Conservation (phyloP, 2,113 vertebrate genomes). For the Perca schrenkii region DNA sequence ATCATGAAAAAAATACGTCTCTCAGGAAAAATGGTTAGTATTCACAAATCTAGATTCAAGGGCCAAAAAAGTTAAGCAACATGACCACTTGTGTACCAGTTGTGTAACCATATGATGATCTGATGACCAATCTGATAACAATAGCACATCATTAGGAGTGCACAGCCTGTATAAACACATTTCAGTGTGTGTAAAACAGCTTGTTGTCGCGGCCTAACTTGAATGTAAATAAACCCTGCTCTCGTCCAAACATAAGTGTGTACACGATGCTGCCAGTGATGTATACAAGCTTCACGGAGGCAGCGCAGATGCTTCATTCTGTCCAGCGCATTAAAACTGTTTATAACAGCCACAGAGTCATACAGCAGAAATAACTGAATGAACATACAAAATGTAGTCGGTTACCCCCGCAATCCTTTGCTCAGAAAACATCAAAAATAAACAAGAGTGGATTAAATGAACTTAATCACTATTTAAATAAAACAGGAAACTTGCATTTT, state of each 20-base stretch:
- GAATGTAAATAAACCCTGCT: constrained; percentile 56
- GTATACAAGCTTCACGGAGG: constrained; percentile 39
- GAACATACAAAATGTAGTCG: background rate
- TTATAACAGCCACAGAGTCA: constrained; percentile 36
- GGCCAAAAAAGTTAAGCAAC: background rate
- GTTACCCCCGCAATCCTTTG: background rate
- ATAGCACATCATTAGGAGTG: background rate
- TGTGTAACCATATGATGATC: background rate
- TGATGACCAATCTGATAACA: constrained; percentile 5
- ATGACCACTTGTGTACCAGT: background rate
- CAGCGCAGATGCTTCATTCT: background rate
- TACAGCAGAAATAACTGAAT: constrained; percentile 34
- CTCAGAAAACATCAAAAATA: background rate
- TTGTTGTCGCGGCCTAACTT: constrained; percentile 38
- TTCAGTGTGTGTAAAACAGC: constrained; percentile 50
- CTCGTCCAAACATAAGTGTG: constrained; percentile 62
- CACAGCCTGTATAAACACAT: constrained; percentile 27
- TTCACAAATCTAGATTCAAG: constrained; percentile 6
- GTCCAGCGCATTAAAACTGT: constrained; percentile 35
- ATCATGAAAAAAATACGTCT: background rate
- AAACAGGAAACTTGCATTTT: background rate
- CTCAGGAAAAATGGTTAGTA: background rate
- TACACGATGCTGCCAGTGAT: constrained; percentile 53
- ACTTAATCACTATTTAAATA: background rate
- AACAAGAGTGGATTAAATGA: background rate